phyloP scores from a whole-genome alignment of 2,888 invertebrate genomes.

The Calephelis perditalis region DNA sequence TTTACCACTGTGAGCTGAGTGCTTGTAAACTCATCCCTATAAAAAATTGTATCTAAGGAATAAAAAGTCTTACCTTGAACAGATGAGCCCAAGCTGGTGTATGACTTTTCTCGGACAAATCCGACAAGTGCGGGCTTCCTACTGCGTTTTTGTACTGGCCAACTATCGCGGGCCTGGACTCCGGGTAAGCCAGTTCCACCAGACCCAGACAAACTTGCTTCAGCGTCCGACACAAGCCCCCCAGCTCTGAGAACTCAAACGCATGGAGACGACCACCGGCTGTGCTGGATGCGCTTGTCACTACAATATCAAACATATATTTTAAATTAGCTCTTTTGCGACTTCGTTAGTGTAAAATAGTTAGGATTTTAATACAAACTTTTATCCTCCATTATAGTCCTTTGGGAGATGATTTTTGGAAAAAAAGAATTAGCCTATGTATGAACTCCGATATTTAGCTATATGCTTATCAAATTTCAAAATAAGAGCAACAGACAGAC shows the following conservation, averaged over 20 bases:
- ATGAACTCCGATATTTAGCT: too few species aligned
- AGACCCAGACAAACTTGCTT: constrained; percentile 90
- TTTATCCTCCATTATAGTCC: too few species aligned
- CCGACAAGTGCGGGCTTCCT: constrained; percentile 23
- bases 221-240: constrained; percentile 83
- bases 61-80: constrained; percentile 77
- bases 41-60: too few species aligned
- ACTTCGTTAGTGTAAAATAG: too few species aligned
- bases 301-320: constrained; percentile 20
- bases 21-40: too few species aligned
- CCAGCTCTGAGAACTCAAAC: constrained; percentile 86
- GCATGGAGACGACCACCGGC: constrained; percentile 62
- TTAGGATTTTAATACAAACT: too few species aligned
- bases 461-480: too few species aligned
- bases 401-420: too few species aligned
- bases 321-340: too few species aligned
- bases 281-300: constrained; percentile 21
- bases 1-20: too few species aligned
- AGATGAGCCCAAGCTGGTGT: constrained; percentile 88
- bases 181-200: constrained; percentile 91
- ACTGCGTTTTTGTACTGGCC: constrained; percentile 79
- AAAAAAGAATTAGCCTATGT: too few species aligned
- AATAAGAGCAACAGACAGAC: too few species aligned
- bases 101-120: constrained; percentile 46
- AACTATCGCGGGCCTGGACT: constrained; percentile 80